A percentile compares a stretch with the other conserved stretches of the same genome.
These are phyloP conservation scores for Etia nguti DNA, from an alignment of 2,113 vertebrate genomes.

Conservation along the genomic window DNA sequence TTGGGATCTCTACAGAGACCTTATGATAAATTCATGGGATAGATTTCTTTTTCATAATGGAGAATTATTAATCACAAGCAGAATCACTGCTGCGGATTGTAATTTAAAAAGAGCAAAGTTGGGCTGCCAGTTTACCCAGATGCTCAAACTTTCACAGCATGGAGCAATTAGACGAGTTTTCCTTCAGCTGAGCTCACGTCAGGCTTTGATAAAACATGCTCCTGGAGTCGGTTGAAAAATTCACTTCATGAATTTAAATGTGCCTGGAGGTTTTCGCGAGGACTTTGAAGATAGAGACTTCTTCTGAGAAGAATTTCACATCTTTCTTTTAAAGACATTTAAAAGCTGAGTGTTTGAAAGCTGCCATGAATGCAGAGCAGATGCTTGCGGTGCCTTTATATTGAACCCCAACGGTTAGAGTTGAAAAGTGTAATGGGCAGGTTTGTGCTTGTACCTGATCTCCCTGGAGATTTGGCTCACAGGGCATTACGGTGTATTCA, in stretches of 20 bases:
- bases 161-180: conserved; percentile 35
- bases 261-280: conserved; percentile 11
- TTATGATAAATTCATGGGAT: conserved; percentile 5
- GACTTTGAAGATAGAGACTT: conserved; percentile 26
- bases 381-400: conserved; percentile 1
- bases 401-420: conserved; percentile 20
- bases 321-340: conserved; percentile 16
- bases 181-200: conserved; percentile 2
- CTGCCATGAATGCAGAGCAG: background rate
- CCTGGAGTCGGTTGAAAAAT: conserved; percentile 17
- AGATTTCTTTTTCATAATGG: background rate
- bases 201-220: conserved; percentile 17
- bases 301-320: conserved; percentile 1
- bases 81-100: background rate
- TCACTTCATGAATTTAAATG: conserved; percentile 47
- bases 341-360: conserved; percentile 32
- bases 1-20: background rate
- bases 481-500: conserved; percentile 3
- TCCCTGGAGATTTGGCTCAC: conserved; percentile 39
- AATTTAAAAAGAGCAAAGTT: conserved; percentile 15
- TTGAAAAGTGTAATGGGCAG: conserved; percentile 42
- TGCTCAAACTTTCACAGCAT: conserved; percentile 42
- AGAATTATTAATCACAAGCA: conserved; percentile 16
- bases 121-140: background rate
- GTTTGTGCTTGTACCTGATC: conserved; percentile 48